These are phyloP conservation scores for Boulengeromyrus knoepffleri DNA, from an alignment of 2,113 vertebrate species.

Conservation along the genomic window DNA sequence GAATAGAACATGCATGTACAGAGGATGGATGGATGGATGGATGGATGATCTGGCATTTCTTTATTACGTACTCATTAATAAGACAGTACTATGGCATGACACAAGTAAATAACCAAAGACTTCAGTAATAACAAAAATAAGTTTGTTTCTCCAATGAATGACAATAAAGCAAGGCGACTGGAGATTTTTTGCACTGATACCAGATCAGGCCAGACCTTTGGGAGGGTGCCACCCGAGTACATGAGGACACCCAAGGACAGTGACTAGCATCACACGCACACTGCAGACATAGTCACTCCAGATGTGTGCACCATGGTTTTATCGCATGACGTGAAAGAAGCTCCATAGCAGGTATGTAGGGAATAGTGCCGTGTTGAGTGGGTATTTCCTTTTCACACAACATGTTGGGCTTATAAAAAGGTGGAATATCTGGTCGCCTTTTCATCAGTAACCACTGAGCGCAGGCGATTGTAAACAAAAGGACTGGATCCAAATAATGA, in stretches of 20 bases:
- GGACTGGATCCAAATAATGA: background rate
- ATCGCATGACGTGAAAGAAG: background rate
- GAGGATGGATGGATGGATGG: too few species aligned
- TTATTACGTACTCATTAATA: background rate
- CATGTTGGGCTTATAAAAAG: background rate
- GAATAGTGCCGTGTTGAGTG: background rate
- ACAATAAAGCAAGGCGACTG: background rate
- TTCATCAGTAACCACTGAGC: conserved; percentile 50
- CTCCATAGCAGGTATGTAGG: background rate
- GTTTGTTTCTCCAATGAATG: background rate
- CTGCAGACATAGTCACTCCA: background rate
- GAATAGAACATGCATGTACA: too few species aligned
- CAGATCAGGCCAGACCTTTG: background rate
- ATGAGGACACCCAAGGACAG: background rate
- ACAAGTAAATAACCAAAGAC: background rate
- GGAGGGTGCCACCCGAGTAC: background rate
- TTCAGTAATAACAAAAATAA: background rate
- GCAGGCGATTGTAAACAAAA: conserved; percentile 56
- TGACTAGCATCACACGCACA: background rate
- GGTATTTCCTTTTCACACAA: background rate
- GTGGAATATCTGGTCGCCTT: conserved; percentile 30
- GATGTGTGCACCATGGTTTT: background rate
- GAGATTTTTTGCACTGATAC: background rate
- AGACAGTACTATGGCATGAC: background rate
- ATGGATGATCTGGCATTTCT: background rate